Conservation (phyloP, 2,888 invertebrate genomes). For the Hermaeophaga mercurialis region DNA sequence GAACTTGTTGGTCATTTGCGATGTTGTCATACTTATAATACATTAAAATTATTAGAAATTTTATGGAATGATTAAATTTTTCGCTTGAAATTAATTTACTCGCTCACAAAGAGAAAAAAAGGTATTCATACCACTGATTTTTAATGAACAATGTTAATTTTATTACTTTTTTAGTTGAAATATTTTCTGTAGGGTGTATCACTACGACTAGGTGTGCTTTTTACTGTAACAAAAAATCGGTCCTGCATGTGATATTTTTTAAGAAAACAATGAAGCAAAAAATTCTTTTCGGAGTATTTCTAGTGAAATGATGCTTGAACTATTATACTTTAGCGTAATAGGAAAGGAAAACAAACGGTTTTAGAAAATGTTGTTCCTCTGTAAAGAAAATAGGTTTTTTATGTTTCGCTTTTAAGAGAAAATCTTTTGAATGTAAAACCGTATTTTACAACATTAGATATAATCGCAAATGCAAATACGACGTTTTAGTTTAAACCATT, state of each 20-base stretch:
- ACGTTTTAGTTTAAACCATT: too few relatives aligned
- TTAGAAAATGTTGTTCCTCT: slow-evolving; percentile 2
- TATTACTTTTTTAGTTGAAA: background rate
- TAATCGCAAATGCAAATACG: too few relatives aligned
- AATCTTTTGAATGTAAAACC: too few relatives aligned
- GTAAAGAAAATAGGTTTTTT: background rate
- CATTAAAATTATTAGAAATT: too few relatives aligned
- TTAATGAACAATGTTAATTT: background rate
- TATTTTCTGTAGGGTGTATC: background rate
- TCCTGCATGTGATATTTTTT: slow-evolving; percentile 7
- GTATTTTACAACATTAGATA: too few relatives aligned
- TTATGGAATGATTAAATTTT: too few relatives aligned
- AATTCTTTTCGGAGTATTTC: background rate
- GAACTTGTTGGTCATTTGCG: too few relatives aligned
- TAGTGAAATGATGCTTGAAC: slow-evolving; percentile 10
- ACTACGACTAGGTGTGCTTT: background rate
- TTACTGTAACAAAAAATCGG: slow-evolving; percentile 1
- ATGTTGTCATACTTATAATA: too few relatives aligned
- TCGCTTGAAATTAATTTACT: too few relatives aligned
- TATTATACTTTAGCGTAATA: slow-evolving; percentile 8
- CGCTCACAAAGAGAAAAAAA: background rate
- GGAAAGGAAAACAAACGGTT: slow-evolving; percentile 11
- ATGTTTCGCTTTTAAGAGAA: background rate
- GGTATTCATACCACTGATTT: background rate
- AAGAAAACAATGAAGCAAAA: slow-evolving; percentile 13